These are phyloP conservation scores for Chrysopa pallens DNA, from an alignment of 1,140 invertebrate genomes.

Conservation along the genomic window DNA sequence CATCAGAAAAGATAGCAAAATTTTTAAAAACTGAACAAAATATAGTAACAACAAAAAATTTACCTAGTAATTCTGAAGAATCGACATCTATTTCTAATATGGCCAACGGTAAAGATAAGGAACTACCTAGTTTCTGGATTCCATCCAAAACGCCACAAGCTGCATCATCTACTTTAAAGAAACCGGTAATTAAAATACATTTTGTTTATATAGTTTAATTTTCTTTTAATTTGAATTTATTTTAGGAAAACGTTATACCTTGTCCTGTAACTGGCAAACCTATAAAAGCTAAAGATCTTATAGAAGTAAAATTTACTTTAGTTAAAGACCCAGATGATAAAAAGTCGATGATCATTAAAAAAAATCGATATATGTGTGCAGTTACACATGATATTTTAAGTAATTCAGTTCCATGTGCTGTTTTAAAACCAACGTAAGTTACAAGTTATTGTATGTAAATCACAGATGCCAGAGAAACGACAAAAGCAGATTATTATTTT, in stretches of 20 bases:
- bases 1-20: conserved; percentile 45
- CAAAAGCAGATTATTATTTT: conserved; percentile 4
- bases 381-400: conserved; percentile 91
- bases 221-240: conserved; percentile 5
- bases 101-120: conserved; percentile 39
- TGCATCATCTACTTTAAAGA: conserved; percentile 48
- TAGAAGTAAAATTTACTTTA: conserved; percentile 84
- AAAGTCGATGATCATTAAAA: conserved; percentile 59
- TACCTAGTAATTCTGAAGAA: conserved; percentile 24
- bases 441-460: too few relatives aligned
- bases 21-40: conserved; percentile 65
- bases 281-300: conserved; percentile 82
- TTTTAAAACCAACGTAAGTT: conserved; percentile 75
- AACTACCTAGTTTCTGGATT: conserved; percentile 94
- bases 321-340: conserved; percentile 74
- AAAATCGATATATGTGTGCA: conserved; percentile 92
- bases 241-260: conserved; percentile 64
- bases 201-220: neutral
- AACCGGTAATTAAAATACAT: conserved; percentile 43
- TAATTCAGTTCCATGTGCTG: conserved; percentile 85
- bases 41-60: conserved; percentile 33
- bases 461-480: neutral
- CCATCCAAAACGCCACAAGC: conserved; percentile 84
- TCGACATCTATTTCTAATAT: conserved; percentile 57
- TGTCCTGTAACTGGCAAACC: conserved; percentile 87